phyloP scores from a whole-genome alignment of 2,113 vertebrate species.

The Myotis davidii region DNA sequence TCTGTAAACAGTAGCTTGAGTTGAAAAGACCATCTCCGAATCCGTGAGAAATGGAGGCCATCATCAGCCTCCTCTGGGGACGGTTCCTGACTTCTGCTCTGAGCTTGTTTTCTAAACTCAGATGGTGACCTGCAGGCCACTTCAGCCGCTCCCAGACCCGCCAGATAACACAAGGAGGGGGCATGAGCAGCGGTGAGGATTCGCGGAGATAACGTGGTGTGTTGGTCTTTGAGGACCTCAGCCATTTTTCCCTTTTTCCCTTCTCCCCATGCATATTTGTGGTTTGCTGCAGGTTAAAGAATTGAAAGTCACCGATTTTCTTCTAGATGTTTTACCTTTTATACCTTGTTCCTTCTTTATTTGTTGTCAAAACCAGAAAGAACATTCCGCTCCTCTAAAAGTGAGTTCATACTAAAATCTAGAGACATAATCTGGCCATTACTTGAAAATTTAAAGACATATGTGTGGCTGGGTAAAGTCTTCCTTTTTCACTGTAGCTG shows the following conservation, averaged over 20 bases:
- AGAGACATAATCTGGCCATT: background rate
- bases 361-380: slow-evolving; percentile 17
- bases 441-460: background rate
- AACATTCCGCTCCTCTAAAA: background rate
- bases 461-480: background rate
- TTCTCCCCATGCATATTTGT: background rate
- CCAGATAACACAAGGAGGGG: background rate
- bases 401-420: slow-evolving; percentile 21
- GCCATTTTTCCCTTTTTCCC: background rate
- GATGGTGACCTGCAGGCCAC: background rate
- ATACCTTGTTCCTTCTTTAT: background rate
- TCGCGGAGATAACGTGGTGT: background rate
- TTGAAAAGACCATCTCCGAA: slow-evolving; percentile 37
- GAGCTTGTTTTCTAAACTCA: slow-evolving; percentile 12
- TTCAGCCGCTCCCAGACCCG: background rate
- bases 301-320: slow-evolving; percentile 30
- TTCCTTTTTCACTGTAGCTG: background rate
- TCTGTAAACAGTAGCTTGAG: slow-evolving; percentile 67
- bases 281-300: slow-evolving; percentile 16
- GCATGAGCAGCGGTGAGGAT: background rate
- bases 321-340: background rate
- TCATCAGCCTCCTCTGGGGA: background rate
- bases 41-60: slow-evolving; percentile 25
- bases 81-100: background rate
- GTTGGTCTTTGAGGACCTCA: background rate